These are phyloP conservation scores for Quiscalus mexicanus DNA, from an alignment of 2,113 vertebrate species.

Conservation along the genomic window DNA sequence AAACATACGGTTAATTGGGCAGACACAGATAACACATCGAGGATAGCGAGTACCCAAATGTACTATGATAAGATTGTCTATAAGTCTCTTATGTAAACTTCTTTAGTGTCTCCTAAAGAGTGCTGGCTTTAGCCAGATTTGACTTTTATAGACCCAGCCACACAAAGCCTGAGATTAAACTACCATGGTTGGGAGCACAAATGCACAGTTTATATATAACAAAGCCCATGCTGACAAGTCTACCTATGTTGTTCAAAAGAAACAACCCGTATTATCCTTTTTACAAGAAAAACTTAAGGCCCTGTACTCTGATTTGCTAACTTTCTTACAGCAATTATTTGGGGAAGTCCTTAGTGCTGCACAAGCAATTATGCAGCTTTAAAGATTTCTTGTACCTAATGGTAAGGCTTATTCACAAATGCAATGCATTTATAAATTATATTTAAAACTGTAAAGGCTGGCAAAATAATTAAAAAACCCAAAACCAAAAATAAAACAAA, in stretches of 20 bases:
- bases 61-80: conserved; percentile 79
- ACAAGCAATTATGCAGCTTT: conserved; percentile 61
- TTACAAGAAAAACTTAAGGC: conserved; percentile 80
- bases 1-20: conserved; percentile 67
- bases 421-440: conserved; percentile 76
- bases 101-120: conserved; percentile 71
- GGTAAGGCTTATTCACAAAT: conserved; percentile 85
- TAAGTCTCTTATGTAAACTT: conserved; percentile 80
- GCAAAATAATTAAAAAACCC: conserved; percentile 52
- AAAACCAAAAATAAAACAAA: conserved; percentile 38
- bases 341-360: conserved; percentile 69
- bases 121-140: conserved; percentile 69
- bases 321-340: conserved; percentile 73
- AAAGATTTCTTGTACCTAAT: conserved; percentile 75
- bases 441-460: conserved; percentile 69
- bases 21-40: conserved; percentile 64
- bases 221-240: conserved; percentile 54
- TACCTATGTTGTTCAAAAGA: conserved; percentile 62
- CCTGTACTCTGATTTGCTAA: conserved; percentile 74
- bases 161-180: conserved; percentile 66
- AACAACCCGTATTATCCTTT: conserved; percentile 82
- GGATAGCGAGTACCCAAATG: conserved; percentile 62
- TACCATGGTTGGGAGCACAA: conserved; percentile 57
- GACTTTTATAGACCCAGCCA: conserved; percentile 61
- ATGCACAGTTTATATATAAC: conserved; percentile 64